phyloP scores from a whole-genome alignment of 2,888 invertebrate species.

The Andrena flavipes region DNA sequence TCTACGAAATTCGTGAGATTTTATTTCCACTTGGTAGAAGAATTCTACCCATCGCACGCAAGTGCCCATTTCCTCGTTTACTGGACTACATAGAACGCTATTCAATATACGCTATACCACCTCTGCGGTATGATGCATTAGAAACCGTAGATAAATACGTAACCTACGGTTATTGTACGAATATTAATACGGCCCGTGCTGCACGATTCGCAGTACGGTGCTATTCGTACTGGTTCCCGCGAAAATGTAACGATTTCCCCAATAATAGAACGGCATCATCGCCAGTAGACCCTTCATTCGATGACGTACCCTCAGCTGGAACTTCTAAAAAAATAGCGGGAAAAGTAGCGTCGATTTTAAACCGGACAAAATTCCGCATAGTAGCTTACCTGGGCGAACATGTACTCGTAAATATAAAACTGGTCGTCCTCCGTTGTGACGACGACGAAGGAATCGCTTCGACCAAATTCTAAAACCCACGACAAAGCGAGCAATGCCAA shows the following conservation, averaged over 20 bases:
- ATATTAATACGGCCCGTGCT: slow-evolving; percentile 66
- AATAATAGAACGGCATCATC: slow-evolving; percentile 72
- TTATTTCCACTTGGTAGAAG: no score
- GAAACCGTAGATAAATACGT: background rate
- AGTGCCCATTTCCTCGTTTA: no score
- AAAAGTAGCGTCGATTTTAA: background rate
- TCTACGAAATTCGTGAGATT: no score
- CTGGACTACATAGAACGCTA: no score
- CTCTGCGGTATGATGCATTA: background rate
- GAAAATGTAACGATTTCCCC: slow-evolving; percentile 72
- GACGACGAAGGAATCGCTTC: slow-evolving; percentile 70
- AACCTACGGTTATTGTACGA: background rate
- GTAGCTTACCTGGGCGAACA: slow-evolving; percentile 73
- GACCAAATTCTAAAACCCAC: slow-evolving; percentile 63
- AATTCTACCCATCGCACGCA: no score
- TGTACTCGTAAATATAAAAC: slow-evolving; percentile 77
- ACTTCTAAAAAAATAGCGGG: slow-evolving; percentile 70
- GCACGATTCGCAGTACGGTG: slow-evolving; percentile 72
- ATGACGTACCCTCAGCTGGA: slow-evolving; percentile 70
- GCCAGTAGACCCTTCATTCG: slow-evolving; percentile 70
- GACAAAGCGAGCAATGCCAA: background rate
- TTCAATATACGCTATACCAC: no score
- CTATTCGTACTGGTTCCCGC: slow-evolving; percentile 70
- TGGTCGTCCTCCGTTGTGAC: slow-evolving; percentile 74
- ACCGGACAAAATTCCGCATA: no score